Conservation (phyloP, 2,113 vertebrate genomes). For the Ammodytes marinus region DNA sequence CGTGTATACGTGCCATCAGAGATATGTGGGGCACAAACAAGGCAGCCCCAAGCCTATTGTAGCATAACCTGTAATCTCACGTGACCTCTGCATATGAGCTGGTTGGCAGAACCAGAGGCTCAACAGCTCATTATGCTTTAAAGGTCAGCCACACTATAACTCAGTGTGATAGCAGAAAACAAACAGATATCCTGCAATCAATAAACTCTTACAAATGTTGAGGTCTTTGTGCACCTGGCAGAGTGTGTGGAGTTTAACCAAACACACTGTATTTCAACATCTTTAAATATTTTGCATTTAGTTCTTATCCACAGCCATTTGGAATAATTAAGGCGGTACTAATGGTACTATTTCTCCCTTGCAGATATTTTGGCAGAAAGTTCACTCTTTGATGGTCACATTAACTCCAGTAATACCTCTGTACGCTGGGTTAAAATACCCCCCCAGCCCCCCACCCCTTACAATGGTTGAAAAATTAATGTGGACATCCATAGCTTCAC, state of each 20-base stretch:
- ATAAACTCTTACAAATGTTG: neutral
- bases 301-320: neutral
- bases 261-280: neutral
- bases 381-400: conserved; percentile 5
- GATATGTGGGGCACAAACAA: neutral
- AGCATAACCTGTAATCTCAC: neutral
- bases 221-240: neutral
- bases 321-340: conserved; percentile 20
- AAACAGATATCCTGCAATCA: neutral
- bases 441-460: conserved; percentile 5
- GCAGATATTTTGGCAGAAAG: conserved; percentile 14
- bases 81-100: neutral
- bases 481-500: conserved; percentile 34
- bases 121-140: neutral
- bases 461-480: conserved; percentile 47
- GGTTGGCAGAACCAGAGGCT: neutral
- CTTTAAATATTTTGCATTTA: neutral
- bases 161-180: neutral
- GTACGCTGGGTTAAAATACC: conserved; percentile 21
- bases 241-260: neutral
- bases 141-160: neutral
- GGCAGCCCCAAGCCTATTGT: neutral
- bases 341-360: conserved; percentile 19
- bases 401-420: conserved; percentile 9
- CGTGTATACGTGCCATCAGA: neutral